These are phyloP conservation scores for Tragelaphus buxtoni DNA, from an alignment of 2,113 vertebrate species.

Conservation along the genomic window DNA sequence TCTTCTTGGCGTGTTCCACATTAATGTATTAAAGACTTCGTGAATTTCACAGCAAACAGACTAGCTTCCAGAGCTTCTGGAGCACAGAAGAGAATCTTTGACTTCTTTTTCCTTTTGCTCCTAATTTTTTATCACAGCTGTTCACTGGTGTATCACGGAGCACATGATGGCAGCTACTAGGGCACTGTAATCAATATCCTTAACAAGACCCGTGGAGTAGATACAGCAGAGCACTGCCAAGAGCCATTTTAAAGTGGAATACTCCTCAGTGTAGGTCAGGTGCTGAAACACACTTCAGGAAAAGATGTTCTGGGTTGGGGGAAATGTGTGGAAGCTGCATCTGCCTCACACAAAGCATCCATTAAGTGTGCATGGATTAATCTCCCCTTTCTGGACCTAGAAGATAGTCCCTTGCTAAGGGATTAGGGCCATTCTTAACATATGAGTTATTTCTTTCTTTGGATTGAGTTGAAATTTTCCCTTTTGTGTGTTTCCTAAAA, in stretches of 20 bases:
- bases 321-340: not conserved
- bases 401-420: not conserved
- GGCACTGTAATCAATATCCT: rapidly evolving
- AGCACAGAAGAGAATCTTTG: rapidly evolving
- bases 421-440: not conserved
- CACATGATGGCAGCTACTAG: rapidly evolving
- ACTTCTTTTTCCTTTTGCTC: not conserved
- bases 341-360: not conserved
- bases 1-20: not conserved
- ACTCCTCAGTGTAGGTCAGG: rapidly evolving
- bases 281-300: rapidly evolving
- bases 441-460: not conserved
- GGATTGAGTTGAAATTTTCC: not conserved
- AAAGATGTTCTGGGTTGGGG: rapidly evolving
- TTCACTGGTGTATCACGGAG: not conserved
- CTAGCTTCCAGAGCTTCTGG: not conserved
- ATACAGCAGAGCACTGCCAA: rapidly evolving
- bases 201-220: not conserved
- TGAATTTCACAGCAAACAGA: not conserved
- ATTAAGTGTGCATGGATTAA: rapidly evolving
- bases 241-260: not conserved
- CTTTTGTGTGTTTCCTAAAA: not conserved
- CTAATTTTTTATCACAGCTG: not conserved
- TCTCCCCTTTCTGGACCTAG: not conserved
- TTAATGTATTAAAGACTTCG: rapidly evolving